These are phyloP conservation scores for Rhyacichthys aspro DNA, from an alignment of 2,797 vertebrate species.

Conservation along the genomic window DNA sequence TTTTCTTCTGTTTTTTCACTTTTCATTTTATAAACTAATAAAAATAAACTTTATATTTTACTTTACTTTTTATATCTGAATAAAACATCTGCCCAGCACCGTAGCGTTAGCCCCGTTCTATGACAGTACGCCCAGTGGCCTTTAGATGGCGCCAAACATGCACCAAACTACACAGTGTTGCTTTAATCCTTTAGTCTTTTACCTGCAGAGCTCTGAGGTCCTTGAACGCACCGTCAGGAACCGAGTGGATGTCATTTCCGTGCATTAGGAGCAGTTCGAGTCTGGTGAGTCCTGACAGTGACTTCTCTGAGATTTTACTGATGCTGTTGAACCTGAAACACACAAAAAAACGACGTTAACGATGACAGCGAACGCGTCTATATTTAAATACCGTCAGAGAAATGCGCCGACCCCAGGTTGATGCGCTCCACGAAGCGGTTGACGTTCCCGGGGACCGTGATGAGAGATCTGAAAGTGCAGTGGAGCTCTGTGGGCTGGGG, in stretches of 20 bases:
- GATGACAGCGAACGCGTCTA: background rate
- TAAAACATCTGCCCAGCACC: too few relatives aligned
- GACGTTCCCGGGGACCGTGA: constrained; percentile 80
- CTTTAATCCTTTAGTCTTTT: constrained; percentile 11
- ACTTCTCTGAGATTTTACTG: constrained; percentile 78
- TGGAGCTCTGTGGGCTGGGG: constrained; percentile 89
- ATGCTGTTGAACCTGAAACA: constrained; percentile 91
- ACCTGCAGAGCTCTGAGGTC: constrained; percentile 91
- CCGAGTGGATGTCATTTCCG: constrained; percentile 88
- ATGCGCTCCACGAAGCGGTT: constrained; percentile 85
- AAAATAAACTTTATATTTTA: too few relatives aligned
- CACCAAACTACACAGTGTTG: too few relatives aligned
- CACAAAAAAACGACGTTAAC: background rate
- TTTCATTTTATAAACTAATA: too few relatives aligned
- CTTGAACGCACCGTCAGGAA: constrained; percentile 84
- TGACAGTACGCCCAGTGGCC: too few relatives aligned
- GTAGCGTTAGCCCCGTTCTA: too few relatives aligned
- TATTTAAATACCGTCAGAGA: background rate
- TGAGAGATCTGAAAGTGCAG: constrained; percentile 93
- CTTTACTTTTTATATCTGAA: too few relatives aligned
- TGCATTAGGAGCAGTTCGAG: constrained; percentile 93
- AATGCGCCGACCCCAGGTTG: constrained; percentile 87
- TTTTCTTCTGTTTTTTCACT: too few relatives aligned
- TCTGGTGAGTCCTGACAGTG: constrained; percentile 84
- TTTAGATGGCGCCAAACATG: too few relatives aligned